Percentiles rank a stretch among this genome's conserved stretches.
Evolutionary conservation across 2,888 invertebrate species (phyloP).

Genomic region (Coelinius sp.): DNA sequence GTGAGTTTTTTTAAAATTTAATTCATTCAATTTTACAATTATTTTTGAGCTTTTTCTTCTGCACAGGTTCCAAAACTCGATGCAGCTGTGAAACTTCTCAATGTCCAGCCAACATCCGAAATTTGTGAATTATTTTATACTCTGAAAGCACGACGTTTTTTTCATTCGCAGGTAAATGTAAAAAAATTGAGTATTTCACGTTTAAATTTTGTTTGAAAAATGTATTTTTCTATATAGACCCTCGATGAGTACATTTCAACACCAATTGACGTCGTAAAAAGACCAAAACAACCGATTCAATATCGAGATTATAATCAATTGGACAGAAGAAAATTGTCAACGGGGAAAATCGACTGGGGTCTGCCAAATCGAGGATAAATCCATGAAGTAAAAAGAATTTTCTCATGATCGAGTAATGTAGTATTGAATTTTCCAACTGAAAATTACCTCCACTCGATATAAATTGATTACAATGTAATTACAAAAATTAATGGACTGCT

Average conservation of each 20-base stretch:
- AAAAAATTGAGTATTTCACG: too few relatives aligned
- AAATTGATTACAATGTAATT: background rate
- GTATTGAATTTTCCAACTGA: background rate
- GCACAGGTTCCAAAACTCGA: background rate
- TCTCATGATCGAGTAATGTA: background rate
- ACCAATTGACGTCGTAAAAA: background rate
- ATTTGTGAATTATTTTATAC: background rate
- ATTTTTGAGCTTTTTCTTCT: background rate
- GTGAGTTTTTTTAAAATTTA: constrained; percentile 69
- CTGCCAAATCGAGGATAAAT: background rate
- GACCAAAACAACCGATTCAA: background rate
- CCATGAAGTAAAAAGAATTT: background rate
- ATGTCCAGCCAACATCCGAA: background rate
- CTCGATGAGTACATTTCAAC: background rate
- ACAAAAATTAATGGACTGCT: constrained; percentile 3
- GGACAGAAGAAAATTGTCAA: background rate
- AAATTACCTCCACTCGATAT: background rate
- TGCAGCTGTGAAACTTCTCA: background rate
- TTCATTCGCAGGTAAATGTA: background rate
- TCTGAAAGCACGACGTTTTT: background rate
- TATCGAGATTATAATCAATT: background rate
- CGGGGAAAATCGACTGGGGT: background rate
- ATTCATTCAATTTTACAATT: background rate
- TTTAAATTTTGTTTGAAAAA: too few relatives aligned
- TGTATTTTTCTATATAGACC: background rate